Evolutionary conservation across 2,113 vertebrate genomes (phyloP).

Genomic region (Gambusia affinis): DNA sequence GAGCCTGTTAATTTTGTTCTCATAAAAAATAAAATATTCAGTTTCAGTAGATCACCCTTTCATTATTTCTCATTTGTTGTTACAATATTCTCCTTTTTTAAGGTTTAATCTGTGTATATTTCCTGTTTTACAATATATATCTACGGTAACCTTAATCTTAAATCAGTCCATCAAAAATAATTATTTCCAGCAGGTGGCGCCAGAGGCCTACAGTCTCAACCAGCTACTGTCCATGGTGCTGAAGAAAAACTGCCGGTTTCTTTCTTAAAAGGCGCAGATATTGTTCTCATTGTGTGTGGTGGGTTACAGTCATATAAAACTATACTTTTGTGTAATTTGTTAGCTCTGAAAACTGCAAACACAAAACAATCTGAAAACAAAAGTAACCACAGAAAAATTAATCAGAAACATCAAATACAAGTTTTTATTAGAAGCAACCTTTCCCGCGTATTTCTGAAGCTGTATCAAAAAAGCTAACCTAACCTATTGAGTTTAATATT

Average conservation of each 20-base stretch:
- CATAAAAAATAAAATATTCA: neutral
- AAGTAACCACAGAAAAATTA: neutral
- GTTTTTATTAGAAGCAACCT: neutral
- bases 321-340: neutral
- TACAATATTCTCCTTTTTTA: neutral
- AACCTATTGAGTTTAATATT: neutral
- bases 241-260: slow-evolving; percentile 4
- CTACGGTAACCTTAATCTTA: no score
- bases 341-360: neutral
- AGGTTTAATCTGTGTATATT: neutral
- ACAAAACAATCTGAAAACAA: neutral
- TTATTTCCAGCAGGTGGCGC: slow-evolving; percentile 31
- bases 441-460: neutral
- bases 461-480: neutral
- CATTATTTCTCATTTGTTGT: neutral
- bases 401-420: neutral
- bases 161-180: neutral
- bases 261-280: neutral
- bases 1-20: neutral
- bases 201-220: neutral
- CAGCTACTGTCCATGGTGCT: slow-evolving; percentile 59
- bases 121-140: neutral
- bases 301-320: neutral
- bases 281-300: neutral
- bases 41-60: neutral